Base-by-base conservation (phyloP, 2,888 invertebrate genomes). In the Xanthorhoe designata region DNA sequence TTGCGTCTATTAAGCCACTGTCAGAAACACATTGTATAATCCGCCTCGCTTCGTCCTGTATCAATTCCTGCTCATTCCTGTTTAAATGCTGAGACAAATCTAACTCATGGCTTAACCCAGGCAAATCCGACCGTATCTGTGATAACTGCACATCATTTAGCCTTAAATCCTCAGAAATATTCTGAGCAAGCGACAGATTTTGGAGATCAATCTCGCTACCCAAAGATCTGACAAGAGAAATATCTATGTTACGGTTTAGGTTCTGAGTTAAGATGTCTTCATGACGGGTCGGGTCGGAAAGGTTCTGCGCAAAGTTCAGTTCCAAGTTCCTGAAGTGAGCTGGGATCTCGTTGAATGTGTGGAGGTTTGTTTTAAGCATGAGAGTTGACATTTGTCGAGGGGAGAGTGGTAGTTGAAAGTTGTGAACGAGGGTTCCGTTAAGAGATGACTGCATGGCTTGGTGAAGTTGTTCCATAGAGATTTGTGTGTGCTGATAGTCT, bases 401-500 rank as follows among this genome's bases (percentile, higher is more conserved):
- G 0, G 92, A 92, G 0, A 92, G 72, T 0, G 91, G 92, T 0
- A 92, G 69, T 69, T 91, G 91, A 64, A 92, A 88, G 74, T 90
- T 92, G 72, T 92, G 92, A 0, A 85, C 84, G 0, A 91, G 76
- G 0, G 81, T 77, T 35, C 78, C 81, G 69, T 80, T 87, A 0
- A 92, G 76, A 0, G 91, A 83, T 0, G 89, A 81, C 57, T 92
- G 92, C 87, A 92, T 89, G 0, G 87, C 91, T 77, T 92, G 91
- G 58, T 92, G 92, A 0, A 92, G 80, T 64, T 92, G 92, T 68
- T 92, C 92, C 89, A 92, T 90, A 0, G 92, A 90, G 74, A 92
- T 82, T 0, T 85, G 77, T 0, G 89, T 80, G 69, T 91, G 90
- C 49, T 91, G 90, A 71, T 90, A 89, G 0, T 92, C 92, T 35